These are phyloP conservation scores for Gonioctena quinquepunctata DNA, from an alignment of 1,140 invertebrate species.

Conservation along the genomic window DNA sequence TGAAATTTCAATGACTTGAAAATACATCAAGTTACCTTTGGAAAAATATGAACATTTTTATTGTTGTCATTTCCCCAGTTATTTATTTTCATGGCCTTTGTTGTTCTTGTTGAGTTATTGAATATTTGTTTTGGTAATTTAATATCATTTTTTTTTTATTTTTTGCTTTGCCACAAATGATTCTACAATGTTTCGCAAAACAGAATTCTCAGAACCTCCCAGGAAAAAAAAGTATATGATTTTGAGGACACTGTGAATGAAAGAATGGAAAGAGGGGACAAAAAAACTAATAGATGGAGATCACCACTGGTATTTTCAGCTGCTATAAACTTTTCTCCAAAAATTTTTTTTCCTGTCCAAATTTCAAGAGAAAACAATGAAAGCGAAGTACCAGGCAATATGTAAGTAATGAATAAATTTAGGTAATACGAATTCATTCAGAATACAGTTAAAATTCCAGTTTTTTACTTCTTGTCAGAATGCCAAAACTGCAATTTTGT, in stretches of 20 bases:
- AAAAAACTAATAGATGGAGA: slow-evolving; percentile 35
- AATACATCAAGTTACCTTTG: no score
- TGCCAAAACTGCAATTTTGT: no score
- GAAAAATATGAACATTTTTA: no score
- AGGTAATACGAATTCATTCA: not conserved
- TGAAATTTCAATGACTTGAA: no score
- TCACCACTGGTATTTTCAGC: slow-evolving; percentile 38
- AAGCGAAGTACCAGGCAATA: not conserved
- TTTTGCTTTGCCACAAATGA: no score
- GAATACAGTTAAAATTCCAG: not conserved
- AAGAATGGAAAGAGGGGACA: not conserved
- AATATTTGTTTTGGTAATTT: no score
- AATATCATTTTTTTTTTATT: no score
- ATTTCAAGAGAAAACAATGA: not conserved
- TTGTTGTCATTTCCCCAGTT: no score
- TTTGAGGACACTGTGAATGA: not conserved
- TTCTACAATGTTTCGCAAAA: not conserved
- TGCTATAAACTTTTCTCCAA: slow-evolving; percentile 31
- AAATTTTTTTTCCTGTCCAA: not conserved
- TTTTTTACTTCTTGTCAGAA: no score
- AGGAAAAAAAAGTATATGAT: not conserved
- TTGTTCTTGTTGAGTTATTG: no score
- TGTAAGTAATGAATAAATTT: not conserved
- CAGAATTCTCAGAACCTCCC: not conserved
- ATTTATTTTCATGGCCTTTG: no score